Evolutionary conservation across 2,113 vertebrate species (phyloP).

Genomic region (Nyctereutes procyonoides): DNA sequence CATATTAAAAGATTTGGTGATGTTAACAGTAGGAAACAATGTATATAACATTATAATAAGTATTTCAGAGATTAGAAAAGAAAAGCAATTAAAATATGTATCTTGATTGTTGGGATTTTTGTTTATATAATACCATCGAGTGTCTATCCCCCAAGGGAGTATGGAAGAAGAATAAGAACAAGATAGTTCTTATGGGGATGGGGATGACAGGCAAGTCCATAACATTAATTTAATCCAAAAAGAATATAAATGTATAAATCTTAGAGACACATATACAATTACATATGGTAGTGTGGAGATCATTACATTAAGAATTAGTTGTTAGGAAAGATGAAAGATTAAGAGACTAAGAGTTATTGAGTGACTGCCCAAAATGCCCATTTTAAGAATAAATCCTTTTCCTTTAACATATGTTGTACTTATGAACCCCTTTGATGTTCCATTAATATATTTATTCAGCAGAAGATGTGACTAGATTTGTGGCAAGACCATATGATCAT

Average conservation of each 20-base stretch:
- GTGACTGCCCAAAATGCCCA: not conserved
- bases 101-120: constrained; percentile 33
- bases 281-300: not conserved
- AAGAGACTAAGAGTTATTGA: not conserved
- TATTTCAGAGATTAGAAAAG: constrained; percentile 36
- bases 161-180: not conserved
- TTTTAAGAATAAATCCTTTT: not conserved
- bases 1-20: not conserved
- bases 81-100: constrained; percentile 19
- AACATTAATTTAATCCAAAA: constrained; percentile 14
- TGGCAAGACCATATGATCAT: not conserved
- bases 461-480: not conserved
- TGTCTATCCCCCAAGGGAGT: not conserved
- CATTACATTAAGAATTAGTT: not conserved
- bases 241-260: not conserved
- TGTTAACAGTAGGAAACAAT: not conserved
- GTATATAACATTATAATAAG: not conserved
- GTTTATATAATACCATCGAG: not conserved
- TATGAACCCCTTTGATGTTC: not conserved
- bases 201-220: not conserved
- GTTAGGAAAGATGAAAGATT: not conserved
- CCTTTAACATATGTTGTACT: not conserved
- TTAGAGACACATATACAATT: not conserved
- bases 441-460: not conserved
- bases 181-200: not conserved